Base-by-base conservation (phyloP, 2,797 vertebrate genomes). In the Perodicticus potto region DNA sequence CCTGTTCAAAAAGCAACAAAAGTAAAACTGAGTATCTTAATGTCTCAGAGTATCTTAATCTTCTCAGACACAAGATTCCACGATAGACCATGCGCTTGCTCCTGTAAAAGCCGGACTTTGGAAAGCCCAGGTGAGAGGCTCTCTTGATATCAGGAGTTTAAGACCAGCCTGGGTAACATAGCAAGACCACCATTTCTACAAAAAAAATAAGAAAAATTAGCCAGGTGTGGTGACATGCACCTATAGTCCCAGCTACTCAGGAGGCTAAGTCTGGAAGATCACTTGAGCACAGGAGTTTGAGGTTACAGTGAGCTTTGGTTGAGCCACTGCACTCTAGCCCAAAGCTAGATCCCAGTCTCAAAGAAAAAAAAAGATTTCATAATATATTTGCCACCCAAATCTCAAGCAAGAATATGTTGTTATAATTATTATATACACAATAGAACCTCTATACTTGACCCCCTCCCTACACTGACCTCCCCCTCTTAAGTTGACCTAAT, bases 401-500 rank as follows among this genome's bases (percentile, higher is more conserved):
- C 85, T 76, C 45, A 94, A 88, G 23, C 55, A 93, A 91, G 22
- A 65, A 57, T 70, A 53, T 94, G 27, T 70, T 90, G 45, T 53
- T 53, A 53, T 53, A 73, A 49, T 55, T 85, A 82, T 88, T 94
- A 83, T 87, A 86, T 69, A 61, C 49, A 53, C 49, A 53, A 14
- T 53, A 53, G 49, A 53, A 53, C 49, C 49, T 53, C 14, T 53
- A 53, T 53, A 16, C 14, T 53, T 53, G 49, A 53, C 49, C 14
- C 49, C 14, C 49, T 53, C 49, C 49, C 14, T 5, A 14, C 49
- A 53, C 49, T 53, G 49, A 53, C 49, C 13, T 49, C 49, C 49
- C 49, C 14, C 49, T 3, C 49, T 53, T 53, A 53, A 53, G 49
- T 53, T 53, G 49, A 53, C 49, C 49, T 49, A 49, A 49, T 49